Evolutionary conservation across 2,113 vertebrate genomes (phyloP), one percentile per base, ranked within the genome.

Genomic region (Aspiorhynchus laticeps): DNA sequence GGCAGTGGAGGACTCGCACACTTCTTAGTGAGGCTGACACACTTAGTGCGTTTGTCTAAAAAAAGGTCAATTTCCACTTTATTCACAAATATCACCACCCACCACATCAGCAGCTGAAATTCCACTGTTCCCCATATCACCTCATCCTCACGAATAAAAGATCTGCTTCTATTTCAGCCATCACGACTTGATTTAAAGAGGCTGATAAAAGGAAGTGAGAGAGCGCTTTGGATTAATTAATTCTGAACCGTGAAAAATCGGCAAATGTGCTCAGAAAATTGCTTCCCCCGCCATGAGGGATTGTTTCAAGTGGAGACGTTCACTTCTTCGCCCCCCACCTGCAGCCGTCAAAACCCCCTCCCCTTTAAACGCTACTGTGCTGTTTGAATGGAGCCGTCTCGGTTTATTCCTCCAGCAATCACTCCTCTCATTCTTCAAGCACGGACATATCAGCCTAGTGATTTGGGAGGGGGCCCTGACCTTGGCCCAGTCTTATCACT

Each of bases 71-170:
- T 67, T 41, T 81, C 86, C 21, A 31, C 56, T 86, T n/a, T 21
- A 53, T 51, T 78, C 61, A 63, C 71, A 83, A 87, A 85, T 81
- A 86, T 73, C 67, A 36, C 73, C 85, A 53, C 85, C 78, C 71
- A 83, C 63, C 17, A 56, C 71, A 56, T 78, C 73, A 80, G 43
- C 21, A 53, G 61, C 17, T 85, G 28, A 28, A 33, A 28, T 15
- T 67, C 33, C 46, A 48, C 51, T 46, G 83, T 69, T 87, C 71
- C 21, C 24, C 78, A n/a, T 80, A 24, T 26, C 80, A 67, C 59
- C 15, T 65, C 80, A 7, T 46, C 38, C 38, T 63, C 24, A 11
- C n/a, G 31, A 19, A 46, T 46, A 41, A 81, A 81, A 81, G n/a
- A 59, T 81, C 59, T 28, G 80, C 59, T 17, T 76, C 74, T 28